These are phyloP conservation scores for Tipula unca DNA, from an alignment of 2,888 invertebrate species.

Conservation along the genomic window DNA sequence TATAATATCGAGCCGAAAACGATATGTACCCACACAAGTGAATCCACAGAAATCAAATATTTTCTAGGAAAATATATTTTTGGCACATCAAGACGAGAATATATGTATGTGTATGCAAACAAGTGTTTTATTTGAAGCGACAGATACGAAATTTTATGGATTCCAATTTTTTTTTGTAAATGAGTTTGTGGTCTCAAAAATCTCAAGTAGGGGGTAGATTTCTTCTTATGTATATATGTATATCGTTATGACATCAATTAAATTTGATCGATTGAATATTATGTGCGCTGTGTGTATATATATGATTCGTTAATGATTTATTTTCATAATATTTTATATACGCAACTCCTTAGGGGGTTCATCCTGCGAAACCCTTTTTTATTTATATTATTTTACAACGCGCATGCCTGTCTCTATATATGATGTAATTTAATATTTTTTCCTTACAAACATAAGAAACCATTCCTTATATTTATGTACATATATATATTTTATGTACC, in stretches of 20 bases:
- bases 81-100: not conserved
- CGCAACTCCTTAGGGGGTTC: constrained; percentile 14
- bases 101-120: too few relatives aligned
- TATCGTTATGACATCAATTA: not conserved
- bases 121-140: not conserved
- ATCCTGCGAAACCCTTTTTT: not conserved
- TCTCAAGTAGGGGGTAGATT: not conserved
- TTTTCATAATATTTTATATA: not conserved
- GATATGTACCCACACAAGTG: not conserved
- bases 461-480: not conserved
- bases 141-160: not conserved
- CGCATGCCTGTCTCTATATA: not conserved
- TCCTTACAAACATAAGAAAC: not conserved
- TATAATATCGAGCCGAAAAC: not conserved
- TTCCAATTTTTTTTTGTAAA: not conserved
- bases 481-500: too few relatives aligned
- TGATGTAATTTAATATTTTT: constrained; percentile 8
- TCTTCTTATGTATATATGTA: not conserved
- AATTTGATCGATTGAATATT: not conserved
- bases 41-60: not conserved
- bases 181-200: not conserved
- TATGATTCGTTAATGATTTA: not conserved
- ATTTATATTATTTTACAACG: not conserved
- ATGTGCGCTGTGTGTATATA: not conserved
- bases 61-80: not conserved